Evolutionary conservation across 2,888 invertebrate species (phyloP), one percentile per base, ranked within the genome.

Genomic region (Philaethria dido): DNA sequence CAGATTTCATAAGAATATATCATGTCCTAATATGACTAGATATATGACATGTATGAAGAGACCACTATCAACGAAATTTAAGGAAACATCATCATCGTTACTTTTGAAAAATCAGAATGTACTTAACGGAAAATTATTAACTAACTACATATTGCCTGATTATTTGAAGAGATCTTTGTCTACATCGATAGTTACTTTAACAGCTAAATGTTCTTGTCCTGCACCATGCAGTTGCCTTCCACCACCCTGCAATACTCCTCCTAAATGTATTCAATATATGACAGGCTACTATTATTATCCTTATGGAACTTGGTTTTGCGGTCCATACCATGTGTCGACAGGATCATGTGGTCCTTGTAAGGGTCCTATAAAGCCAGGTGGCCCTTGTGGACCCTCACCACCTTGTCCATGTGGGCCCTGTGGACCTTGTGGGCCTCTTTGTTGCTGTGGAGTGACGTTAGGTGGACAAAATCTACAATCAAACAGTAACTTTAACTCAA

Each of bases 201-300:
- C 36, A 18, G 29, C 42, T 11, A 54, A 11, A 45, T 69, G 68
- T 45, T 42, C 64, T 13, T 66, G 70, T 33, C 66, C 69, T 1
- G 64, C 60, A 20, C 68, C 70, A 20, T 68, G 62, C 20, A 68
- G 66, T 64, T 80, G 80, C 59, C 76, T 87, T 0, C 89, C 88
- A 0, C 86, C 87, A 0, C 87, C 88, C 0, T 85, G 86, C 70
- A 84, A 85, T 65, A 73, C 73, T 0, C 84, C 87, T 0, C 80
- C 89, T 0, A 76, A 71, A 29, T 88, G 88, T 69, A 50, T 88
- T 13, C 87, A 88, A 54, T 82, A 83, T 68, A 86, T 88, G 86
- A 85, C 85, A 3, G 88, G 89, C 3, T 89, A 89, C 72, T 89
- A 87, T 69, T 88, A 89, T 70, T 89, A 89, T 63, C 89, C 89